These are phyloP conservation scores for Falco punctatus DNA, from an alignment of 2,113 vertebrate species.

Conservation along the genomic window DNA sequence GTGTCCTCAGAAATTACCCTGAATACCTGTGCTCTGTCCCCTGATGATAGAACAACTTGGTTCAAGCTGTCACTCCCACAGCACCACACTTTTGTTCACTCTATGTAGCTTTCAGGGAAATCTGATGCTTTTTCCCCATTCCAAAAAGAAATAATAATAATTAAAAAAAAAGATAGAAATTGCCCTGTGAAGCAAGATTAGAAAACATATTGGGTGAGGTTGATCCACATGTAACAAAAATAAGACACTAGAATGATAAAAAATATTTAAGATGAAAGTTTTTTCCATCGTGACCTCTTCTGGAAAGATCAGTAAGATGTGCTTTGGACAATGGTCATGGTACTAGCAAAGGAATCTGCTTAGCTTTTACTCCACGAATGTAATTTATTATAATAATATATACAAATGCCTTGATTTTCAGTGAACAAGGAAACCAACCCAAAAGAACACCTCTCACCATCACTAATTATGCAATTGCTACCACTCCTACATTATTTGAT, in stretches of 20 bases:
- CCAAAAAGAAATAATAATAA: neutral
- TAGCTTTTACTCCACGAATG: neutral
- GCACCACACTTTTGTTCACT: neutral
- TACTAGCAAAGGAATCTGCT: neutral
- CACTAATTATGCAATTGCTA: neutral
- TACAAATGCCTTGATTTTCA: neutral
- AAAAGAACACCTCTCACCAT: neutral
- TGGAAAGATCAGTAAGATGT: neutral
- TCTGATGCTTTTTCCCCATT: neutral
- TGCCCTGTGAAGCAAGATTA: neutral
- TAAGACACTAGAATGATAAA: neutral
- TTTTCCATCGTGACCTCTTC: neutral
- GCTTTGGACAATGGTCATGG: neutral
- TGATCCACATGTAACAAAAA: neutral
- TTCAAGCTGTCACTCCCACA: neutral
- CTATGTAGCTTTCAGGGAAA: neutral
- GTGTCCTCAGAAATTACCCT: neutral
- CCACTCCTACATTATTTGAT: neutral
- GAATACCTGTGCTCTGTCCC: neutral
- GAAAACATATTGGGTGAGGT: neutral
- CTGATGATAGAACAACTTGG: neutral
- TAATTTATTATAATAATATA: neutral
- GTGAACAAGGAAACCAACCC: neutral
- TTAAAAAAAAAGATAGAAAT: neutral
- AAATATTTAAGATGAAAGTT: neutral